Evolutionary conservation across 2,888 invertebrate genomes (phyloP).

Genomic region (Adineta ricciae): DNA sequence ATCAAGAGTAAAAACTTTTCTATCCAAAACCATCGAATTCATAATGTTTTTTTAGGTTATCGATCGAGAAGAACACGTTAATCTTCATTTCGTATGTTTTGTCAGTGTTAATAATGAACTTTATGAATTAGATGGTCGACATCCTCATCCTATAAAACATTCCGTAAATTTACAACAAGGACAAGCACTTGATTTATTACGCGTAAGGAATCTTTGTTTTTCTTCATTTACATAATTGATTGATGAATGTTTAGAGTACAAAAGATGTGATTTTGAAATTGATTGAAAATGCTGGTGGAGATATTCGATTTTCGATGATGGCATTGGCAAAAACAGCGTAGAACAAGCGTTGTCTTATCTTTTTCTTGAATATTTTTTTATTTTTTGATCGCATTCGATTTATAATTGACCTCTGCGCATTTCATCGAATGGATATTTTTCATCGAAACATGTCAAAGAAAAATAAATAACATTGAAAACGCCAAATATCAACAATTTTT

Average conservation of each 20-base stretch:
- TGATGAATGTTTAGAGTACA: not conserved
- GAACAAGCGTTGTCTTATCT: not conserved
- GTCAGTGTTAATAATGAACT: constrained; percentile 29
- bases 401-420: not conserved
- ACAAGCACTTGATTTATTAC: constrained; percentile 12
- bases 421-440: not conserved
- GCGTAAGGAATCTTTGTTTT: not conserved
- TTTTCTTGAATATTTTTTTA: no score
- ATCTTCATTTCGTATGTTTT: constrained; percentile 34
- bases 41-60: constrained; percentile 16
- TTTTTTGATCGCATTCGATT: not conserved
- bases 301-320: constrained; percentile 6
- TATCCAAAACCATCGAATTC: not conserved
- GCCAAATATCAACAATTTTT: no score
- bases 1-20: not conserved
- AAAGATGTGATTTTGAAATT: constrained; percentile 8
- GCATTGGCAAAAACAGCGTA: not conserved
- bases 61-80: constrained; percentile 27
- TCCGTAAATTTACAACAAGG: not conserved
- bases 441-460: not conserved
- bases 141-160: constrained; percentile 27
- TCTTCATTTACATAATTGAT: not conserved
- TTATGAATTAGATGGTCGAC: constrained; percentile 33
- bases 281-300: not conserved
- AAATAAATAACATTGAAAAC: not conserved